Evolutionary conservation across 2,888 invertebrate genomes (phyloP).

Genomic region (Trachelus tabidus): DNA sequence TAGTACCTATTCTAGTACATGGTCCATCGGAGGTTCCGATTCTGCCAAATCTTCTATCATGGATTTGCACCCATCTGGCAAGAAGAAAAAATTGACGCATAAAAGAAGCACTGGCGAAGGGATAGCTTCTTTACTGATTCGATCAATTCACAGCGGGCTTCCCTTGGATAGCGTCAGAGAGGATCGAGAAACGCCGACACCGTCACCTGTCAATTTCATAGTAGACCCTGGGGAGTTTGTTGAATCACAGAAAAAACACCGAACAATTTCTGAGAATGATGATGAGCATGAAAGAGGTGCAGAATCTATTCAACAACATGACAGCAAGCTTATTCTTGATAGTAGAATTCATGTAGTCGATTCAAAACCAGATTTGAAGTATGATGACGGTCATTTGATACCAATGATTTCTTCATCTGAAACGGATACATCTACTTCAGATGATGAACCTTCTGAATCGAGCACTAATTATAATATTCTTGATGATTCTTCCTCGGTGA

Average conservation of each 20-base stretch:
- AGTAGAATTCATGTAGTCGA: neutral
- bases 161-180: conserved; percentile 56
- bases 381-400: conserved; percentile 38
- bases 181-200: conserved; percentile 51
- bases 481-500: conserved; percentile 42
- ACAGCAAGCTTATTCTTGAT: neutral
- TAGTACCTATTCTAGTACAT: conserved; percentile 42
- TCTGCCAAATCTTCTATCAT: conserved; percentile 44
- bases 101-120: conserved; percentile 69
- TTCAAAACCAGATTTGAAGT: conserved; percentile 18
- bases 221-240: conserved; percentile 10
- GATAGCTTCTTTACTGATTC: conserved; percentile 76
- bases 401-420: conserved; percentile 57
- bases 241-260: conserved; percentile 3
- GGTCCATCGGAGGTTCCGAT: conserved; percentile 45
- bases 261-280: conserved; percentile 18
- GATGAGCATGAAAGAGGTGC: conserved; percentile 10
- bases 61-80: conserved; percentile 37
- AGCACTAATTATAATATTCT: conserved; percentile 59
- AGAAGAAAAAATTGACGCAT: conserved; percentile 44
- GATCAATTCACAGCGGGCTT: conserved; percentile 68
- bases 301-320: conserved; percentile 1
- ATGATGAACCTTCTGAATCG: conserved; percentile 51
- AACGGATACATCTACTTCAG: conserved; percentile 54
- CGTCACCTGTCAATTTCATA: conserved; percentile 48